Percentiles rank a stretch among this genome's conserved stretches.
Conservation (phyloP, 2,113 vertebrate genomes). For the Saguinus midas region DNA sequence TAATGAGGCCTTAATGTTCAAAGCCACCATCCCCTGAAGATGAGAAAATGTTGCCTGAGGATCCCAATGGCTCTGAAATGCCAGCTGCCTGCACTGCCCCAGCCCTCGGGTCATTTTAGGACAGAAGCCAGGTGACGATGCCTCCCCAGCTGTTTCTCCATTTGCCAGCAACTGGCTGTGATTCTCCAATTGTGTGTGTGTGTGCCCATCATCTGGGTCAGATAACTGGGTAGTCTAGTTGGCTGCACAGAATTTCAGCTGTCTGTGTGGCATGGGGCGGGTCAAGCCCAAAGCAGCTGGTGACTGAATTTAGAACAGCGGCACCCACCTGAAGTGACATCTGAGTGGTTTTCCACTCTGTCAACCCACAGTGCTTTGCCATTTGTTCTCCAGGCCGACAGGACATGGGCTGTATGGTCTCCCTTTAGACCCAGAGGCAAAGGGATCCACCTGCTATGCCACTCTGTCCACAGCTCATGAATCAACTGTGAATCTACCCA, state of each 20-base stretch:
- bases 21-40: conserved; percentile 16
- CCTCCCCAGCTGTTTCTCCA: neutral
- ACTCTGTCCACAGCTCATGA: neutral
- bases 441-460: neutral
- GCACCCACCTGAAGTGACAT: neutral
- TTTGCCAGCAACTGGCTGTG: neutral
- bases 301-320: neutral
- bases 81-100: neutral
- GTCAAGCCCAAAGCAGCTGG: neutral
- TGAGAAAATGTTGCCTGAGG: neutral
- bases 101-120: neutral
- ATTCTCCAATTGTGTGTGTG: neutral
- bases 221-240: neutral
- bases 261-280: neutral
- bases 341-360: neutral
- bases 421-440: neutral
- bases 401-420: neutral
- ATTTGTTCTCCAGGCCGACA: neutral
- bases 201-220: accelerated
- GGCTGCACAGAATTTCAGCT: neutral
- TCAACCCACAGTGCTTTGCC: accelerated
- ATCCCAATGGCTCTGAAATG: neutral
- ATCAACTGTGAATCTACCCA: neutral
- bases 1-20: neutral
- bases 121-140: neutral